Base-by-base conservation (phyloP, 1,140 invertebrate genomes). In the Colletes gigas region DNA sequence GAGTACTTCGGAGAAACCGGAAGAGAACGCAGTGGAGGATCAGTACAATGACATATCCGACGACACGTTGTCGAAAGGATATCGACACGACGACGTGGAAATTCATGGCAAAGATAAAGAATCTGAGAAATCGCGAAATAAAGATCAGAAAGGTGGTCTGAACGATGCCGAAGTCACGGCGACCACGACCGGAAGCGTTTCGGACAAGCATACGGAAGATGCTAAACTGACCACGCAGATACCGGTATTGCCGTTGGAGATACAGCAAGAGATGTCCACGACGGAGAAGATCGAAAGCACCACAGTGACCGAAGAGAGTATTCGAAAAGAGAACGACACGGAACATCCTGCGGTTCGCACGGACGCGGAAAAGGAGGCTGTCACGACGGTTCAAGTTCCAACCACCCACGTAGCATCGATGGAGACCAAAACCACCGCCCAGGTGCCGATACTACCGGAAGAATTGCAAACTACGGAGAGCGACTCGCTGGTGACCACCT, bases 11-110 rank as follows among this genome's bases (percentile, higher is more conserved):
- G 85, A 88, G 50, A 90, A 90, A 74, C 76, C 83, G 14, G 88
- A 91, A 76, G 89, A 91, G 68, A 91, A 91, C 47, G 81, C 84
- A 10, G 72, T 90, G 5, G 92, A 93, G 83, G 92, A 93, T 82
- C 89, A 91, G 10, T 92, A 93, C 59, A 93, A 93, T 59, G 92
- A 93, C 73, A 93, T 93, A 75, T 77, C 79, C 0, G 91, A 93
- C 68, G 92, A 93, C 57, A 75, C 52, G 5, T 78, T 88, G 62
- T 77, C 76, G 6, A 91, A 89, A 39, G 78, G 80, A 52, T 90
- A 82, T 30, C 73, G 78, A 15, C 50, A 74, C 19, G 84, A 84
- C 19, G 79, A 84, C 21, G 19, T 39, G 55, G n/a, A 83, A 10
- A 59, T 77, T 57, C 50, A 70, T 1, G n/a, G 59, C 39, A 70